Evolutionary conservation across 2,113 vertebrate genomes (phyloP).

Genomic region (Oceanites oceanicus): DNA sequence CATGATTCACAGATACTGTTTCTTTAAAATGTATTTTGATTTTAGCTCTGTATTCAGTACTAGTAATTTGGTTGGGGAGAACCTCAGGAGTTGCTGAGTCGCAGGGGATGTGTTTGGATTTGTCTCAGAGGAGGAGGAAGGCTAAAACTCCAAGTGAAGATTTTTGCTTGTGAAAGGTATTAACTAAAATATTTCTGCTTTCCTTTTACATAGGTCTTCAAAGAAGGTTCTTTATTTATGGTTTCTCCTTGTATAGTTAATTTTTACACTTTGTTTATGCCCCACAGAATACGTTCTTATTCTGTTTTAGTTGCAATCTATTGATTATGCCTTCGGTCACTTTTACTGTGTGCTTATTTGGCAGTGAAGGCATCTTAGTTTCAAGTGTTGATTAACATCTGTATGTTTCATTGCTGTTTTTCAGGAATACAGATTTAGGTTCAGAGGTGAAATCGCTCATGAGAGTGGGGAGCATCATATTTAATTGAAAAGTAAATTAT

Average conservation of each 20-base stretch:
- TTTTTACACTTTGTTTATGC: not conserved
- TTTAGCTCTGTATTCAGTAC: not conserved
- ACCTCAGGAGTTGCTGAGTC: not conserved
- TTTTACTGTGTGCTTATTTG: not conserved
- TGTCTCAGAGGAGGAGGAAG: not conserved
- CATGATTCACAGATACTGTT: not conserved
- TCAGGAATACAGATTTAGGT: not conserved
- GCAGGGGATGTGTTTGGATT: not conserved
- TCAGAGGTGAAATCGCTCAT: not conserved
- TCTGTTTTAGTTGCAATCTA: not conserved
- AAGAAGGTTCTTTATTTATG: not conserved
- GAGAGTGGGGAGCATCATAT: not conserved
- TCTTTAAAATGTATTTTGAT: not conserved
- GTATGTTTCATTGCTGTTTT: not conserved
- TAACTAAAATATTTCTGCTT: slow-evolving; percentile 35
- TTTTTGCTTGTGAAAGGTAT: not conserved
- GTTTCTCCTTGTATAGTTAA: not conserved
- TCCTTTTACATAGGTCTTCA: slow-evolving; percentile 26
- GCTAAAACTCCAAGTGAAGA: not conserved
- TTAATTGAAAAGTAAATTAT: not conserved
- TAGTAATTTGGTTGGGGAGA: not conserved
- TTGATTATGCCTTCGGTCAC: not conserved
- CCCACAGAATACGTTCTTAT: not conserved
- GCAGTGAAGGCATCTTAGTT: not conserved
- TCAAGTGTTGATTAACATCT: not conserved